Evolutionary conservation across 2,888 invertebrate species (phyloP).

Genomic region (Hypomecis atomaria): DNA sequence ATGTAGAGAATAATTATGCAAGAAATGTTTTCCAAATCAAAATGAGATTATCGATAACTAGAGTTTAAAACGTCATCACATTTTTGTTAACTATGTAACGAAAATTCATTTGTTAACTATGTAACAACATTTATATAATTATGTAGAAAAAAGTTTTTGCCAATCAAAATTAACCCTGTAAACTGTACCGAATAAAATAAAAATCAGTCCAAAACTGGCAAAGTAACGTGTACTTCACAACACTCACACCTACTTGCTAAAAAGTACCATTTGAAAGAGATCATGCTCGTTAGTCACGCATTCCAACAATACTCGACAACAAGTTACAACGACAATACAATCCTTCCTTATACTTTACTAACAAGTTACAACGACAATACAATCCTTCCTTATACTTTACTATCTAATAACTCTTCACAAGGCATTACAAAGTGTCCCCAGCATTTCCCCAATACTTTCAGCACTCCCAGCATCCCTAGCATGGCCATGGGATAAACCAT

Average conservation of each 20-base stretch:
- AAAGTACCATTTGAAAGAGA: slow-evolving; percentile 67
- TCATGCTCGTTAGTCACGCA: slow-evolving; percentile 53
- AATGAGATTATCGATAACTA: too few relatives aligned
- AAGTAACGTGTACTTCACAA: slow-evolving; percentile 33
- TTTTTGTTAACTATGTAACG: too few relatives aligned
- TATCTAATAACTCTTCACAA: too few relatives aligned
- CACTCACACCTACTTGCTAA: slow-evolving; percentile 42
- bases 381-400: slow-evolving; percentile 5
- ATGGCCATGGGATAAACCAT: too few relatives aligned
- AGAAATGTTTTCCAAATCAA: too few relatives aligned
- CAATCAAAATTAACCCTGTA: slow-evolving; percentile 2
- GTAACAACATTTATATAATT: neutral
- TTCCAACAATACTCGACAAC: slow-evolving; percentile 52
- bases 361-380: slow-evolving; percentile 40
- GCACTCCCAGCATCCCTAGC: too few relatives aligned
- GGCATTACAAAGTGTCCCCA: too few relatives aligned
- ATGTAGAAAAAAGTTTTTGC: slow-evolving; percentile 9
- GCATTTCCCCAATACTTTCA: too few relatives aligned
- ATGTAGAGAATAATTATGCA: too few relatives aligned
- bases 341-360: slow-evolving; percentile 16
- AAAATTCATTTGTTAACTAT: too few relatives aligned
- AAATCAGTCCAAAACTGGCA: slow-evolving; percentile 43
- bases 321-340: slow-evolving; percentile 36
- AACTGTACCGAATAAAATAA: slow-evolving; percentile 28
- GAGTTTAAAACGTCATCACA: too few relatives aligned